Evolutionary conservation across 1,140 invertebrate genomes (phyloP).

Genomic region (Heliconius nattereri): DNA sequence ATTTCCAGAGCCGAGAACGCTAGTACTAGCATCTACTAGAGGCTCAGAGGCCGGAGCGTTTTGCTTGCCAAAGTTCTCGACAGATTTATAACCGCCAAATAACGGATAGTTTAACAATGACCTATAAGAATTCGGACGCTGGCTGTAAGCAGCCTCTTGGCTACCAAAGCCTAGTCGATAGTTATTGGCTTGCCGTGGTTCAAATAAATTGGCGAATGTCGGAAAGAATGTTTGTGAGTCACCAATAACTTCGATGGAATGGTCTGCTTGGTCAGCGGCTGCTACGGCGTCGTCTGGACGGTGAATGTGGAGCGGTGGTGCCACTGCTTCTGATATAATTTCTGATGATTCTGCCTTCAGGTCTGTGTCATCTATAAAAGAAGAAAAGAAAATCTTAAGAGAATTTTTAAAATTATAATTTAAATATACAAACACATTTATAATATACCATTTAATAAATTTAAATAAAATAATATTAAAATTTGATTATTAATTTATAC

Average conservation of each 20-base stretch:
- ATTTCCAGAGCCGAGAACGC: conserved; percentile 91
- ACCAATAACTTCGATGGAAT: conserved; percentile 74
- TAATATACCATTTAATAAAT: no score
- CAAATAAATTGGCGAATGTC: conserved; percentile 76
- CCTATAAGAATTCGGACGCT: conserved; percentile 76
- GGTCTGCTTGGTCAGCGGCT: conserved; percentile 60
- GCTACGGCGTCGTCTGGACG: conserved; percentile 48
- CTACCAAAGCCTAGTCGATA: conserved; percentile 67
- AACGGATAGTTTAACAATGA: conserved; percentile 77
- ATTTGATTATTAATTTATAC: no score
- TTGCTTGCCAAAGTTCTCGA: conserved; percentile 68
- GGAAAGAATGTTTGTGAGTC: conserved; percentile 78
- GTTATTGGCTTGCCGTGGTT: conserved; percentile 70
- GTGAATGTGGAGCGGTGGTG: conserved; percentile 52
- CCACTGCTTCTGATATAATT: conserved; percentile 69
- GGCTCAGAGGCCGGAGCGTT: conserved; percentile 65
- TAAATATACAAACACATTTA: no score
- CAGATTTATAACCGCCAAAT: conserved; percentile 69
- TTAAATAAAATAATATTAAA: no score
- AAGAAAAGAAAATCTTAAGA: background rate
- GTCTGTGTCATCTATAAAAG: conserved; percentile 70
- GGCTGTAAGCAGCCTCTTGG: conserved; percentile 79
- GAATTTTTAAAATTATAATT: no score
- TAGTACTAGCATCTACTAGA: conserved; percentile 66
- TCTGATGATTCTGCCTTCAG: conserved; percentile 74